phyloP scores from a whole-genome alignment of 64 coral and sea anemone genomes.

The Trachythela sp. region DNA sequence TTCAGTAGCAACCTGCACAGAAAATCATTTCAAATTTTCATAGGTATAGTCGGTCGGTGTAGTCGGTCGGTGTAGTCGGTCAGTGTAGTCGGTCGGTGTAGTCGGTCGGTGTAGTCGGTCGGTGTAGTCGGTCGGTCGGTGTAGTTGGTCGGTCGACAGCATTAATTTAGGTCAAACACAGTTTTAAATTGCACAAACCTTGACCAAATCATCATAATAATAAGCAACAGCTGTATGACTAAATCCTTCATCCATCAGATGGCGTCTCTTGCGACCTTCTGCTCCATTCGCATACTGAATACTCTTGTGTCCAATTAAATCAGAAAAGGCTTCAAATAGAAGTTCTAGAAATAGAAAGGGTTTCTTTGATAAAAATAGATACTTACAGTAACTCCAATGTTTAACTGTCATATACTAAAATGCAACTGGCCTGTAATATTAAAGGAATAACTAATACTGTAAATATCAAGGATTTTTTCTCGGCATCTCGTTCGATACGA shows the following conservation, averaged over 20 bases:
- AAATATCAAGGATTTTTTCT: no score
- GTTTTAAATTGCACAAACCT: constrained; percentile 24
- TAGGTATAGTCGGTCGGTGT: no score
- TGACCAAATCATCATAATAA: constrained; percentile 61
- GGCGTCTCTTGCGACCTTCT: constrained; percentile 49
- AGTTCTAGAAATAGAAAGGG: constrained; percentile 34
- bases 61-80: no score
- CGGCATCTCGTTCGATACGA: no score
- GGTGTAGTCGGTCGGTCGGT: no score
- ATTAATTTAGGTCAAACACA: no score
- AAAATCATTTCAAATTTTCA: not conserved
- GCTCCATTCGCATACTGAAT: constrained; percentile 69
- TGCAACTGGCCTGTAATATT: no score
- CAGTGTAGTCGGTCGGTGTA: no score
- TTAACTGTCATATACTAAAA: no score
- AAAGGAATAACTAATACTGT: no score
- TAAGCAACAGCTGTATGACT: constrained; percentile 66
- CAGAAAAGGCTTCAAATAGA: constrained; percentile 63
- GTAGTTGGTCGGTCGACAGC: no score
- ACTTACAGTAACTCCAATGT: not conserved
- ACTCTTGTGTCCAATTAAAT: constrained; percentile 66
- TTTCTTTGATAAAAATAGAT: not conserved
- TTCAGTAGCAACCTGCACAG: not conserved
- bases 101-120: no score
- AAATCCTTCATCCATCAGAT: constrained; percentile 63